phyloP scores from a whole-genome alignment of 2,113 vertebrate genomes.

The Halcyon malimbica region DNA sequence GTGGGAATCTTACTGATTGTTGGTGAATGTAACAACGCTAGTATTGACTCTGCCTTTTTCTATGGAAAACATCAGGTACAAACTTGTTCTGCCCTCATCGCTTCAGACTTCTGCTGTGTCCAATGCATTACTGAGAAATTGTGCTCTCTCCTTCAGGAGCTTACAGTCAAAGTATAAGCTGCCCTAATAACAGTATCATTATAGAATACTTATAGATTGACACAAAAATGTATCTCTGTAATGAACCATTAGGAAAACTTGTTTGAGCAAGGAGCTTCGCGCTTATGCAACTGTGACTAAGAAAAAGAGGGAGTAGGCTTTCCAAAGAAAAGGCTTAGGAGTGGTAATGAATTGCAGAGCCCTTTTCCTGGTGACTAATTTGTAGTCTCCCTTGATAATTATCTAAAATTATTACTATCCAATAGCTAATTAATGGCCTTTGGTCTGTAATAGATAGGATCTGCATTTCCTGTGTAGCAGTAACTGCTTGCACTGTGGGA shows the following conservation, averaged over 20 bases:
- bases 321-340: not conserved
- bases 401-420: not conserved
- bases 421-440: conserved; percentile 36
- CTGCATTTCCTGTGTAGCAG: not conserved
- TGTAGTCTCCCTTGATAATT: not conserved
- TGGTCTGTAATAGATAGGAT: not conserved
- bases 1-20: conserved; percentile 85
- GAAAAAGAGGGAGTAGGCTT: not conserved
- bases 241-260: not conserved
- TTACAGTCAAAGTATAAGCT: not conserved
- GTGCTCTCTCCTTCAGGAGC: not conserved
- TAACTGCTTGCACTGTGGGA: not conserved
- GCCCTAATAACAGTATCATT: not conserved
- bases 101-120: not conserved
- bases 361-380: conserved; percentile 37
- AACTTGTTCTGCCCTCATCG: not conserved
- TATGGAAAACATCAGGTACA: conserved; percentile 91
- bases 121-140: not conserved
- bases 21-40: conserved; percentile 78
- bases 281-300: not conserved
- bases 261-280: not conserved
- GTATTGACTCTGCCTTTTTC: conserved; percentile 89
- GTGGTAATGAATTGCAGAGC: not conserved
- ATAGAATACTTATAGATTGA: not conserved
- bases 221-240: conserved; percentile 3